phyloP scores from a whole-genome alignment of 2,797 vertebrate genomes.

The Eleutherodactylus coqui region DNA sequence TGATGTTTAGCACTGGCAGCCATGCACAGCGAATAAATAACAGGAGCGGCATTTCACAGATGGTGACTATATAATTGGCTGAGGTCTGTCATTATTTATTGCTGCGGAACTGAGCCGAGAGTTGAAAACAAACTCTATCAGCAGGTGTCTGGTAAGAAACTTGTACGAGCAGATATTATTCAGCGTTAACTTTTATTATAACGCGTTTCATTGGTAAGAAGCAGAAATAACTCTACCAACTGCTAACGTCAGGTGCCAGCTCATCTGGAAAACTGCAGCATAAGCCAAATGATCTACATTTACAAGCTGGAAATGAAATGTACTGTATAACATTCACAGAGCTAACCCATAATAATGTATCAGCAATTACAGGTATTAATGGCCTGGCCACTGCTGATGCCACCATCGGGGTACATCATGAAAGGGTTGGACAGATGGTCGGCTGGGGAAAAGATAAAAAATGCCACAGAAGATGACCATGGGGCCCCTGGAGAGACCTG shows the following conservation, averaged over 20 bases:
- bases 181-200: slow-evolving; percentile 16
- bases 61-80: slow-evolving; percentile 41
- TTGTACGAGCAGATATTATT: not conserved
- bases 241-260: slow-evolving; percentile 28
- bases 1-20: slow-evolving; percentile 27
- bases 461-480: not conserved
- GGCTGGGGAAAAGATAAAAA: not conserved
- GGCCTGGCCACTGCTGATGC: not conserved
- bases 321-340: not conserved
- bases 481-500: not conserved
- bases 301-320: not conserved
- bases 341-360: not conserved
- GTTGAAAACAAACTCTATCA: slow-evolving; percentile 24
- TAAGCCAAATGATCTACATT: slow-evolving; percentile 14
- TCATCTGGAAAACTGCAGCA: slow-evolving; percentile 6
- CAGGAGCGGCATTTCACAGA: slow-evolving; percentile 28
- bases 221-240: slow-evolving; percentile 17
- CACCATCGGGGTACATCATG: not conserved
- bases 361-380: not conserved
- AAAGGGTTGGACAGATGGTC: not conserved
- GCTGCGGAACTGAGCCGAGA: slow-evolving; percentile 22
- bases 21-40: not conserved
- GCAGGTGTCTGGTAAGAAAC: slow-evolving; percentile 6
- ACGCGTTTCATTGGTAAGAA: slow-evolving; percentile 18
- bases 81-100: slow-evolving; percentile 49